Base-by-base conservation (phyloP, 1,140 invertebrate genomes). In the Drosophila persimilis region DNA sequence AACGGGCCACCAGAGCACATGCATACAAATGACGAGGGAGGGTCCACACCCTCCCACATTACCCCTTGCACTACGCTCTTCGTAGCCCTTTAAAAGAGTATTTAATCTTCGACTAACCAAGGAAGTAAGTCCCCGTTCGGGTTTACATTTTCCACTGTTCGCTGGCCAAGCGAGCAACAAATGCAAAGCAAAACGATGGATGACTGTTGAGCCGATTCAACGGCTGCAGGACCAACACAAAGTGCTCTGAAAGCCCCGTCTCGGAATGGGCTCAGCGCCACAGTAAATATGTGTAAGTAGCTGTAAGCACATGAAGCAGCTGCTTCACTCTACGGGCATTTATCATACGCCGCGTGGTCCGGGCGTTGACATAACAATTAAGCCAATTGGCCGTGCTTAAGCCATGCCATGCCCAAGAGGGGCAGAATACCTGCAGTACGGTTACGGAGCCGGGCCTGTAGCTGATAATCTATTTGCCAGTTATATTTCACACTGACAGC, bases 321-420 rank as follows among this genome's bases (percentile, higher is more conserved):
- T 71, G 80, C 52, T 77, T 58, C 65, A 43, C 60, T 39, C 51
- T 29, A 20, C 41, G 43, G 58, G 60, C 63, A 77, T 77, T 77
- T 71, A 77, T 77, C 73, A 77, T 77, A 77, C 73, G 73, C 73
- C 73, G 64, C 72, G 73, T 67, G 71, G 74, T 61, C 79, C 55
- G 15, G 60, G 53, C 76, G 80, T 76, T 72, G 73, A 84, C 80
- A 85, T 79, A 77, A 62, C 71, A 77, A 80, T 84, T 80, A 80
- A 60, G 73, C 61, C 67, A 85, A 77, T 81, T 77, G 67, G 77
- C 57, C 66, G 44, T 66, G 57, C 70, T 60, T 54, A 57, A 58
- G 53, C 35, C 22, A 43, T 57, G 53, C 35, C 22, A 43, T 52
- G 46, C 15, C 45, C 15, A 20, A 47, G 17, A 15, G 24, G 24